Percentiles rank a stretch among this genome's conserved stretches.
These are phyloP conservation scores for Etheostoma perlongum DNA, from an alignment of 2,797 vertebrate genomes.

Conservation along the genomic window DNA sequence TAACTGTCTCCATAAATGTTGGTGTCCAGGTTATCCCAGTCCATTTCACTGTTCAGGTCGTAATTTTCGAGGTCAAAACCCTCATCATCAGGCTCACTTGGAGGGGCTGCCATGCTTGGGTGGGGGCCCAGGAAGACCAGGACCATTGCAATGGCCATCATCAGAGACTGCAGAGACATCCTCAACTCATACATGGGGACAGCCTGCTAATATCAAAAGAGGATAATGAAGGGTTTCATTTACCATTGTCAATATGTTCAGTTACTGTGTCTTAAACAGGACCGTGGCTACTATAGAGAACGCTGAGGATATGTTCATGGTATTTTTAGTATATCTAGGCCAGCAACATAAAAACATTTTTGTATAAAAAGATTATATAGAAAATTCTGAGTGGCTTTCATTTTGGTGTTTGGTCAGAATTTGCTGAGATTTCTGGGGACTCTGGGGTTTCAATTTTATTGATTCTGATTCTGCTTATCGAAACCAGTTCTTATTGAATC, in stretches of 20 bases:
- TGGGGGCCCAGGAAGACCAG: constrained; percentile 46
- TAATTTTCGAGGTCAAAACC: constrained; percentile 71
- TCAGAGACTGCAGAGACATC: constrained; percentile 45
- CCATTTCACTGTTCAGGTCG: constrained; percentile 69
- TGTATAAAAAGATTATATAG: too few species aligned
- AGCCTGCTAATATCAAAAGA: constrained; percentile 13
- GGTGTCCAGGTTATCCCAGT: constrained; percentile 77
- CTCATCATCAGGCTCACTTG: constrained; percentile 4
- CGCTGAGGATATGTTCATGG: neutral
- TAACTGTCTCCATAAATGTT: constrained; percentile 81
- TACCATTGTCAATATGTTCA: neutral
- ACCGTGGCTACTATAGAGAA: neutral
- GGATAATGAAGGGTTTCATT: neutral
- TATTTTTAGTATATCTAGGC: too few species aligned
- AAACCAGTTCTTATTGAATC: too few species aligned
- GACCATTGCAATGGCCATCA: constrained; percentile 34
- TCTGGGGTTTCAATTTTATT: too few species aligned
- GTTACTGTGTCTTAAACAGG: neutral
- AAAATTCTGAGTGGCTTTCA: too few species aligned
- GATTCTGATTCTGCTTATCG: too few species aligned
- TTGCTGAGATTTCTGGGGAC: too few species aligned
- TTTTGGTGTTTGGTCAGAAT: too few species aligned
- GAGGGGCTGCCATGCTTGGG: constrained; percentile 50
- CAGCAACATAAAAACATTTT: too few species aligned
- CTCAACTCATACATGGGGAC: constrained; percentile 22